Evolutionary conservation across 2,113 vertebrate species (phyloP), one percentile per base, ranked within the genome.

Genomic region (Nycticryphes semicollaris): DNA sequence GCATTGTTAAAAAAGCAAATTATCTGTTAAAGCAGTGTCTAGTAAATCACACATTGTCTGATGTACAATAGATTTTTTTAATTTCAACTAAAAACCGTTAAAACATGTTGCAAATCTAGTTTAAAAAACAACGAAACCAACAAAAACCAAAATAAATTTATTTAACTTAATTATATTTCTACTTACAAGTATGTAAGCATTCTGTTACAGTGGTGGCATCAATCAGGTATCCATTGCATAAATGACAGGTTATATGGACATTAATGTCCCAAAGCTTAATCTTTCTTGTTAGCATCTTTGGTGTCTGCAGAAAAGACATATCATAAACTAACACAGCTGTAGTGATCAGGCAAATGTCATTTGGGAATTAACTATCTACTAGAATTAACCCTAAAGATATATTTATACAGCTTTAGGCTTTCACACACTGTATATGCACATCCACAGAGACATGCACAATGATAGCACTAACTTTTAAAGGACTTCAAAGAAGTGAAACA

Each of bases 261-360:
- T 99, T 99, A 97, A 99, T 99, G 97, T 99, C 99, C 99, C 99
- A 99, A 96, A 99, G 98, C 97, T 99, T 99, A 94, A 99, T 99
- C 98, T 99, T 99, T 97, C 99, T 98, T 95, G 99, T 99, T 98
- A 99, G 98, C 99, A 99, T 99, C 98, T 99, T 98, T 99, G 98
- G 99, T 99, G 98, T 99, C 99, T 99, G 92, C 18, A 96, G 94
- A 95, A 96, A 69, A 95, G 67, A 79, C 16, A 83, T 54, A 90
- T 5, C 2, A 73, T 14, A 73, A 70, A 79, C 16, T 56, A 62
- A 93, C 33, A 77, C 6, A 87, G 66, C 19, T 83, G 21, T 21
- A 87, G 67, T 31, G 31, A 87, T 25, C 8, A 69, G 41, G 41
- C 50, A 51, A 30, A 70, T 77, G 21, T 43, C 2, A 59, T 62